Evolutionary conservation across 2,113 vertebrate species (phyloP).

Genomic region (Etheostoma spectabile): DNA sequence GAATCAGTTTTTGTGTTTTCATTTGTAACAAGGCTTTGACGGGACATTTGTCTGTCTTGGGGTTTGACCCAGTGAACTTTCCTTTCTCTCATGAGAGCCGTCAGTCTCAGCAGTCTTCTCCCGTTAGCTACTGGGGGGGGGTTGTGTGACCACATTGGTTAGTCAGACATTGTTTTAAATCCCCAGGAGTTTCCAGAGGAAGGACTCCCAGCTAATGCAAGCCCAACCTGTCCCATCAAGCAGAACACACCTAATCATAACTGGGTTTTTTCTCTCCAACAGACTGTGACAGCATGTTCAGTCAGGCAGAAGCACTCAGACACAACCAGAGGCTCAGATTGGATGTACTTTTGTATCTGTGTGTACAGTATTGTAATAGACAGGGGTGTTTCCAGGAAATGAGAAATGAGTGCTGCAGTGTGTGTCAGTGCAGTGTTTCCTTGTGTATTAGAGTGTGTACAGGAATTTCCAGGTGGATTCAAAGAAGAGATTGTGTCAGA

Average conservation of each 20-base stretch:
- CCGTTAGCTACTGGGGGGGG: constrained; percentile 35
- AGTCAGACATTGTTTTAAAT: constrained; percentile 32
- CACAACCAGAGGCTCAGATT: not conserved
- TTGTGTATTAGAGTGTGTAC: not conserved
- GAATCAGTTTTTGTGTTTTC: not conserved
- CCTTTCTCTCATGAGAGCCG: constrained; percentile 22
- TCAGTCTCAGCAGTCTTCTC: constrained; percentile 30
- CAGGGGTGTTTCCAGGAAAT: not conserved
- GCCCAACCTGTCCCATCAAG: constrained; percentile 23
- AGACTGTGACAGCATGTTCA: not conserved
- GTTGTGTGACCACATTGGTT: constrained; percentile 44
- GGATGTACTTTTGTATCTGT: not conserved
- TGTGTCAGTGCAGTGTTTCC: not conserved
- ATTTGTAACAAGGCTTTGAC: not conserved
- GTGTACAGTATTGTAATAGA: no score
- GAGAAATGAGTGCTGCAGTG: not conserved
- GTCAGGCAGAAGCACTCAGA: constrained; percentile 14
- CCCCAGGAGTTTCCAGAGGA: constrained; percentile 35
- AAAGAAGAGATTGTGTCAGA: not conserved
- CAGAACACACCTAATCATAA: constrained; percentile 41
- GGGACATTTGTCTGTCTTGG: constrained; percentile 15
- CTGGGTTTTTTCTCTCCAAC: not conserved
- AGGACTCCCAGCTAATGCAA: constrained; percentile 19
- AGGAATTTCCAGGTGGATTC: constrained; percentile 6
- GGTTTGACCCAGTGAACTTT: constrained; percentile 26